Conservation (phyloP, 1,140 invertebrate genomes). For the Pollicipes pollicipes region DNA sequence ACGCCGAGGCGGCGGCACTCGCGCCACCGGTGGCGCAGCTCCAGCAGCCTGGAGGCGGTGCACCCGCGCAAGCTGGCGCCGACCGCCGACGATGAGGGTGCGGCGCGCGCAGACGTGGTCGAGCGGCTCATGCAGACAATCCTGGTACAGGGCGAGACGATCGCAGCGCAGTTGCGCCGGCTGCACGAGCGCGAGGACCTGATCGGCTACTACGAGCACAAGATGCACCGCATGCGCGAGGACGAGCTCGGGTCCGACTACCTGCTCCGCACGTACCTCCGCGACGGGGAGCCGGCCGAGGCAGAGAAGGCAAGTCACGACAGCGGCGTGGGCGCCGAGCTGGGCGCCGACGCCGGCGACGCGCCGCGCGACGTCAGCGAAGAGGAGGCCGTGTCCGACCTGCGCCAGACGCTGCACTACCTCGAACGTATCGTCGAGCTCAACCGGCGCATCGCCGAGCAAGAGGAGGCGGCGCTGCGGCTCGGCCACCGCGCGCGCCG, state of each 20-base stretch:
- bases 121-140: constrained; percentile 55
- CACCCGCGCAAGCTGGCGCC: constrained; percentile 16
- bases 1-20: constrained; percentile 19
- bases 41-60: constrained; percentile 14
- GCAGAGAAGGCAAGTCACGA: constrained; percentile 31
- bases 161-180: constrained; percentile 44
- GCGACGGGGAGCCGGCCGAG: constrained; percentile 29
- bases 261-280: constrained; percentile 55
- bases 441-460: constrained; percentile 13
- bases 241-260: constrained; percentile 61
- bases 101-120: constrained; percentile 24
- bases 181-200: constrained; percentile 53
- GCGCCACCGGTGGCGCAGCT: constrained; percentile 14
- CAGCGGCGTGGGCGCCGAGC: constrained; percentile 33
- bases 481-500: constrained; percentile 12
- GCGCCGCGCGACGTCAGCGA: constrained; percentile 4
- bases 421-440: constrained; percentile 13
- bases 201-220: constrained; percentile 54
- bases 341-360: constrained; percentile 8
- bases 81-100: neutral
- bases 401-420: constrained; percentile 22
- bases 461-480: constrained; percentile 13
- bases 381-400: constrained; percentile 19
- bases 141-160: constrained; percentile 59
- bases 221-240: constrained; percentile 46